Evolutionary conservation across 2,797 vertebrate species (phyloP).

Genomic region (Takifugu ocellatus): DNA sequence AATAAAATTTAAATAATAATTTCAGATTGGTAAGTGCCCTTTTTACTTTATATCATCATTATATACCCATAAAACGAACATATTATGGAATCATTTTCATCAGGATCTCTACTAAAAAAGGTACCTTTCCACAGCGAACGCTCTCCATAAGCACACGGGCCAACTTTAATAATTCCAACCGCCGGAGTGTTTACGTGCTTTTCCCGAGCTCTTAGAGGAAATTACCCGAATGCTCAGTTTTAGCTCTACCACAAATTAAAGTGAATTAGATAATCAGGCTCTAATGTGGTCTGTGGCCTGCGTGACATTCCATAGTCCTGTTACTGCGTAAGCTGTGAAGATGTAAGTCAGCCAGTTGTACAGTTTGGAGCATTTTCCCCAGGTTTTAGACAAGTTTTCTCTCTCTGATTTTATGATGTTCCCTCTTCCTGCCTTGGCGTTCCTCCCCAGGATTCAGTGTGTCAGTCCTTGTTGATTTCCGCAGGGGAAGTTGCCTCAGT

Average conservation of each 20-base stretch:
- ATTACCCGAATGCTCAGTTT: not conserved
- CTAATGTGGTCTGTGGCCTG: not conserved
- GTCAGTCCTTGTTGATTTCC: constrained; percentile 67
- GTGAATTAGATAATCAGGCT: not conserved
- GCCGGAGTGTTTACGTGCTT: not conserved
- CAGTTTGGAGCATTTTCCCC: not conserved
- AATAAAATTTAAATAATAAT: too few species aligned
- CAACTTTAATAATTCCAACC: not conserved
- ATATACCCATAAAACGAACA: too few species aligned
- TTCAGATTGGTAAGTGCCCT: too few species aligned
- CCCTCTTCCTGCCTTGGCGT: constrained; percentile 62
- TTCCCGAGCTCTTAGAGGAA: not conserved
- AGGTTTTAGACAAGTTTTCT: constrained; percentile 19
- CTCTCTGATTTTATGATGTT: constrained; percentile 29
- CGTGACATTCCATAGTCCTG: not conserved
- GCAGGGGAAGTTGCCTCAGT: constrained; percentile 71
- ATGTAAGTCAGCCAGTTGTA: too few species aligned
- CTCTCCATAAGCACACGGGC: not conserved
- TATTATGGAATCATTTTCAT: not conserved
- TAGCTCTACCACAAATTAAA: not conserved
- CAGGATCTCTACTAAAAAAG: not conserved
- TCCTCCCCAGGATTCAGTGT: constrained; percentile 44
- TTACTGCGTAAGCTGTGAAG: not conserved
- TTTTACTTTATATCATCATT: too few species aligned
- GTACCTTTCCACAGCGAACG: not conserved